Evolutionary conservation across 2,797 vertebrate species (phyloP), one percentile per base, ranked within the genome.

Genomic region (Tragopan temminckii): DNA sequence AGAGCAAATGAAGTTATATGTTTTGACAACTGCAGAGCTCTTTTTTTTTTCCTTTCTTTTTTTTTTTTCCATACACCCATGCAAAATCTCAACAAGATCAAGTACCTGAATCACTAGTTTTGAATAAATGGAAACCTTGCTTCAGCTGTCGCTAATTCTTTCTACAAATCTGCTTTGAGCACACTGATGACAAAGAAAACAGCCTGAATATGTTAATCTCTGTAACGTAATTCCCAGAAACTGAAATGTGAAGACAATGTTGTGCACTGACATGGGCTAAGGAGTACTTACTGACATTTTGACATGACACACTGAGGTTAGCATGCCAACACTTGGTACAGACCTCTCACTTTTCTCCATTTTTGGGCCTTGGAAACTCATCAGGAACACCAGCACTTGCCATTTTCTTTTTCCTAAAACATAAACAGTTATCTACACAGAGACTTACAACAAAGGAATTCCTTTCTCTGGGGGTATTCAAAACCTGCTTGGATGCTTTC

Each of bases 181-280:
- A 92, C 5, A 31, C 68, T 70, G 91, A 89, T 46, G 62, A 94
- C 75, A 96, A 95, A 93, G 25, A 87, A 74, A 94, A 81, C 27
- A 46, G 12, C 85, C 46, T 25, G 50, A 8, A 29, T 86, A 64
- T 85, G 79, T 74, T 94, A 93, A 81, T 90, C 67, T 84, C 68
- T 85, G 91, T 78, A 91, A 71, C 85, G 63, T 50, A 20, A 36
- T 14, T 53, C 50, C 52, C 43, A 57, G 72, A 89, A 70, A 89
- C 67, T 29, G 66, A 31, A 43, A 38, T 14, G 13, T 11, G 8
- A 75, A 48, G 13, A 20, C 13, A 36, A 46, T 42, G 29, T 16
- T 85, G 42, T 59, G 29, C 61, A 71, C 13, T 29, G 43, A 63
- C 1, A 5, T 2, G 8, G 79, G 16, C 46, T 76, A 61, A 77